Percentiles rank a stretch among this genome's conserved stretches.
Conservation (phyloP, 2,797 vertebrate species). For the Dendrocincla tyrannina region DNA sequence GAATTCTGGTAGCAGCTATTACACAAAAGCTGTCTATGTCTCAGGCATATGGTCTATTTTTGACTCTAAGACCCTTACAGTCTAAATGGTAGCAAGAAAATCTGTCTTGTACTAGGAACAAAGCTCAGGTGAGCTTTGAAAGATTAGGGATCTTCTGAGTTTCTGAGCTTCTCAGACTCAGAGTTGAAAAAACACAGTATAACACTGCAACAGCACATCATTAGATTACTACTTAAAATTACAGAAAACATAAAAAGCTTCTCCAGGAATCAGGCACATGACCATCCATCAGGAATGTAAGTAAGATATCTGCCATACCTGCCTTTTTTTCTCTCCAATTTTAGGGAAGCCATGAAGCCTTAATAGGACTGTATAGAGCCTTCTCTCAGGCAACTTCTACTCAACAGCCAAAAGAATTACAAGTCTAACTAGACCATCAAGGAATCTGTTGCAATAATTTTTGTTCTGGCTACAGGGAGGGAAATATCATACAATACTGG, state of each 20-base stretch:
- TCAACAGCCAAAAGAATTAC: neutral
- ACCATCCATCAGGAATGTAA: neutral
- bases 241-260: neutral
- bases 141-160: neutral
- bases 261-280: neutral
- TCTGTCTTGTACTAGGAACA: neutral
- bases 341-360: neutral
- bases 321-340: neutral
- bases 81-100: neutral
- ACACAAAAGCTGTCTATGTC: neutral
- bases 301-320: neutral
- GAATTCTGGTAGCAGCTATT: neutral
- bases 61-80: neutral
- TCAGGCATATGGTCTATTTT: neutral
- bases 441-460: neutral
- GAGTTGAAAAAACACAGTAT: neutral
- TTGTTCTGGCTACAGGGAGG: neutral
- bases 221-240: neutral
- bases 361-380: neutral
- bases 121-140: neutral
- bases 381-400: neutral
- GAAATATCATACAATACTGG: neutral
- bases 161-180: neutral
- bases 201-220: neutral
- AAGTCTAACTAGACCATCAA: neutral